Evolutionary conservation across 2,113 vertebrate species (phyloP).

Genomic region (Clarias batrachus): DNA sequence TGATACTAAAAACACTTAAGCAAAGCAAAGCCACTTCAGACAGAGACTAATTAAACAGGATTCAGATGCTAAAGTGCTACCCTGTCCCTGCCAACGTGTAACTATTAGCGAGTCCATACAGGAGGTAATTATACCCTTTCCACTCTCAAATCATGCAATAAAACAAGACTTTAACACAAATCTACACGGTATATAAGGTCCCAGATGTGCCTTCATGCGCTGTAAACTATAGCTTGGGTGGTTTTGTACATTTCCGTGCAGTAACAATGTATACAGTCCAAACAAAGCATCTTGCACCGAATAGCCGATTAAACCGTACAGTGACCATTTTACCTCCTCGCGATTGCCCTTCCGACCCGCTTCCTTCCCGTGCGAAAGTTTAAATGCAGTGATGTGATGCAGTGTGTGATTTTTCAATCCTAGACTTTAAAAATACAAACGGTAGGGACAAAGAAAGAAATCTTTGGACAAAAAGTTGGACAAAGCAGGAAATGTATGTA

Average conservation of each 20-base stretch:
- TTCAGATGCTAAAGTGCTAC: slow-evolving; percentile 67
- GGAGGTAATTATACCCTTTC: slow-evolving; percentile 64
- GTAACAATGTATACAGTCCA: slow-evolving; percentile 47
- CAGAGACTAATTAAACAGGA: slow-evolving; percentile 64
- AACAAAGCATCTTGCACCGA: slow-evolving; percentile 41
- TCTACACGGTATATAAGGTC: slow-evolving; percentile 54
- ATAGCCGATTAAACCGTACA: slow-evolving; percentile 38
- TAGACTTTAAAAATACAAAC: slow-evolving; percentile 21
- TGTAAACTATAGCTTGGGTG: slow-evolving; percentile 55
- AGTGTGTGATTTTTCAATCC: background rate
- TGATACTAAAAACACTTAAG: slow-evolving; percentile 7
- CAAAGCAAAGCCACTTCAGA: slow-evolving; percentile 46
- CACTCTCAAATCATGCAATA: slow-evolving; percentile 59
- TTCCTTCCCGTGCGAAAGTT: slow-evolving; percentile 21
- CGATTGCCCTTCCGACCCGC: slow-evolving; percentile 59
- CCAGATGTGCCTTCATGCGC: slow-evolving; percentile 68
- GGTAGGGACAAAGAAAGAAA: slow-evolving; percentile 31
- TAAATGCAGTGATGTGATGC: background rate
- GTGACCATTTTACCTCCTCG: slow-evolving; percentile 56
- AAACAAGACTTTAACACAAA: slow-evolving; percentile 69
- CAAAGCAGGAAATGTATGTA: slow-evolving; percentile 56
- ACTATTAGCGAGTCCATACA: slow-evolving; percentile 64
- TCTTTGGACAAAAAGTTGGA: slow-evolving; percentile 37
- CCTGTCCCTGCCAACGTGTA: slow-evolving; percentile 63
- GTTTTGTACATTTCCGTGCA: slow-evolving; percentile 54